These are phyloP conservation scores for Orestias chungarensis DNA, from an alignment of 2,797 vertebrate species.

Conservation along the genomic window DNA sequence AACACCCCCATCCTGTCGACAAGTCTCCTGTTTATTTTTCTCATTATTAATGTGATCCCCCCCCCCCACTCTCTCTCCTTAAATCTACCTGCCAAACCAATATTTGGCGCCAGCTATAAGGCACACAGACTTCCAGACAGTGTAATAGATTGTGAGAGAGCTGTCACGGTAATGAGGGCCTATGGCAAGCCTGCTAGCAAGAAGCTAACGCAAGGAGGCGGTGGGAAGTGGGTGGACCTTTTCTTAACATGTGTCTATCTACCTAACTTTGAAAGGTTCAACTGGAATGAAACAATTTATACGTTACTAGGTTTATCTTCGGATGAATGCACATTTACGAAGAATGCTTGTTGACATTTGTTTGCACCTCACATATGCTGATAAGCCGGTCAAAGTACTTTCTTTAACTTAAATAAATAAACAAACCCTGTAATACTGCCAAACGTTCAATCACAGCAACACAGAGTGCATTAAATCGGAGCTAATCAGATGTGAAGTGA, in stretches of 20 bases:
- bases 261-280: constrained; percentile 35
- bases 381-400: constrained; percentile 30
- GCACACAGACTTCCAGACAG: constrained; percentile 51
- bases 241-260: constrained; percentile 56
- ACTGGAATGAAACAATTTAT: no score
- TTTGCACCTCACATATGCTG: constrained; percentile 19
- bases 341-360: constrained; percentile 20
- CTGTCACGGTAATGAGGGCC: constrained; percentile 56
- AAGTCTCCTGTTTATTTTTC: constrained; percentile 70
- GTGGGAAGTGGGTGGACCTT: constrained; percentile 16
- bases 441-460: constrained; percentile 35
- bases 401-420: constrained; percentile 32
- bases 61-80: constrained; percentile 3
- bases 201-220: constrained; percentile 46
- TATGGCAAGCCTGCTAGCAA: constrained; percentile 67
- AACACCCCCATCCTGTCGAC: constrained; percentile 62
- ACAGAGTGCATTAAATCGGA: constrained; percentile 28
- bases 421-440: constrained; percentile 20
- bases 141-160: constrained; percentile 67
- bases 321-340: constrained; percentile 33
- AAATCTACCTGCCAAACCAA: constrained; percentile 76
- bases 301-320: no score
- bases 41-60: constrained; percentile 60
- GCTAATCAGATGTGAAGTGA: constrained; percentile 40
- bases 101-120: constrained; percentile 72